Base-by-base conservation (phyloP, 2,888 invertebrate species). In the Hirtodrosophila cameraria region DNA sequence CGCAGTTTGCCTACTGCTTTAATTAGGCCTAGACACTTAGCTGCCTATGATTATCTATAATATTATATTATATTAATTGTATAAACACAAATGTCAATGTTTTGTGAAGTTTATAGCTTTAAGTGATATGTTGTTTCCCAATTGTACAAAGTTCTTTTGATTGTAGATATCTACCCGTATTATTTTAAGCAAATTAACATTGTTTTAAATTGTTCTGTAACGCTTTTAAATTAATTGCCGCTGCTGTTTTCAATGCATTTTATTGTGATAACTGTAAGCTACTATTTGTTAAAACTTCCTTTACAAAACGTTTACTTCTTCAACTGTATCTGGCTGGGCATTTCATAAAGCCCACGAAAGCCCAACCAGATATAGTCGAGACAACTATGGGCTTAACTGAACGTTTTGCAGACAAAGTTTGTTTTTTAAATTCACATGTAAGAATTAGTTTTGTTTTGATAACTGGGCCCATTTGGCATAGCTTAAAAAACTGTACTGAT, bases 1-100 rank as follows among this genome's bases (percentile, higher is more conserved):
- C 81, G 2, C 87, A 88, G 59, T 82, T 86, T 31, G 86, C 82
- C 54, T 87, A 83, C 63, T 87, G 86, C 30, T 87, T 81, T 23
- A 87, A 87, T 42, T 86, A 77, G 61, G 18, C 23, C 12, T 3
- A 9, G 9, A 11, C 23, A 41, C 27, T 30, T 23, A 13, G 8
- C 5, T 12, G 16, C 13, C 23, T 13, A 43, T n/a, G 16, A 20
- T 42, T 33, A 3, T 16, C 18, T 30, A 27, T 8, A 7, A 36
- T 43, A 27, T 8, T 23, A 36, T 43, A 43, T 16, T 23, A 20
- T 20, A 42, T 4, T 33, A 13, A 66, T 42, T 57, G 41, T 43
- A 59, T 15, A 46, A 38, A 49, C 39, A 49, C 52, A 43, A 64
- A 60, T 59, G 9, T 52, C 0, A 52, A 52, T 64, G 64, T 68